Evolutionary conservation across 2,888 invertebrate genomes (phyloP).

Genomic region (Petrolisthes cinctipes): DNA sequence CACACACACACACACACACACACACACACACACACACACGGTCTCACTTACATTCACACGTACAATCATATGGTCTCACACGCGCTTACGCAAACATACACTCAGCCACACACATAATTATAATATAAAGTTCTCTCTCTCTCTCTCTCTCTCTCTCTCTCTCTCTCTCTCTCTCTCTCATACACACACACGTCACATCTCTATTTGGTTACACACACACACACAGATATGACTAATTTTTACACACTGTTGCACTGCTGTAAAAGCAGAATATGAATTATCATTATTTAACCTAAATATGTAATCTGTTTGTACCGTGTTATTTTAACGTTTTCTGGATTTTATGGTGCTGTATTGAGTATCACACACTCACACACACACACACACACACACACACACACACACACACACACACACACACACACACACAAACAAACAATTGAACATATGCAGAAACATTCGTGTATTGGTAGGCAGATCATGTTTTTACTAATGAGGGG

Average conservation of each 20-base stretch:
- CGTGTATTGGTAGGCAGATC: too few species aligned
- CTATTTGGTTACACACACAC: neutral
- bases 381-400: neutral
- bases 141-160: neutral
- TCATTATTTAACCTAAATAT: too few species aligned
- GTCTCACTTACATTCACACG: neutral
- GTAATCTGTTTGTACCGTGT: too few species aligned
- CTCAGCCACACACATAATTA: neutral
- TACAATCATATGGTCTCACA: neutral
- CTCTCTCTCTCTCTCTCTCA: neutral
- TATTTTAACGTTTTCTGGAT: too few species aligned
- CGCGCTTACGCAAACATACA: conserved; percentile 18
- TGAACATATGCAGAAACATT: too few species aligned
- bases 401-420: neutral
- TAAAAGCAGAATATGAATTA: too few species aligned
- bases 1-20: conserved; percentile 31
- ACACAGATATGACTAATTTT: neutral
- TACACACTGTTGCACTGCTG: neutral
- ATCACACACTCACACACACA: neutral
- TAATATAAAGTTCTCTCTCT: neutral
- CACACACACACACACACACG: conserved; percentile 21
- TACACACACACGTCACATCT: neutral
- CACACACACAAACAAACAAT: too few species aligned
- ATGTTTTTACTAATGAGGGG: too few species aligned
- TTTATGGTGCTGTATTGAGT: too few species aligned